Conservation (phyloP, 2,888 invertebrate genomes). For the Tenthredo notha region DNA sequence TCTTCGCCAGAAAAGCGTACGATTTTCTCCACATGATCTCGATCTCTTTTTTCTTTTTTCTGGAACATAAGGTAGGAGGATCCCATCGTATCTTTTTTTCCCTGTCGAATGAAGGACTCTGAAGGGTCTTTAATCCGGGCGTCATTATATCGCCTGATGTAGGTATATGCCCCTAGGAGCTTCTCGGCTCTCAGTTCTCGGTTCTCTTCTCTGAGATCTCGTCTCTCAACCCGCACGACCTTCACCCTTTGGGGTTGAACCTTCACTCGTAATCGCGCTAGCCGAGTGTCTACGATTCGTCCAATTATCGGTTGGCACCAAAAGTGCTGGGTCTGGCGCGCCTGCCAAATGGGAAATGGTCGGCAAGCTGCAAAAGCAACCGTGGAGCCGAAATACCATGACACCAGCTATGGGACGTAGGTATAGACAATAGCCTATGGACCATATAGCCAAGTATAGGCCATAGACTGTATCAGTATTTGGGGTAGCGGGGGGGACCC, state of each 20-base stretch:
- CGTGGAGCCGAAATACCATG: slow-evolving; percentile 40
- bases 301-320: slow-evolving; percentile 76
- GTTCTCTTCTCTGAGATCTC: neutral
- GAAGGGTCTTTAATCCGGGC: slow-evolving; percentile 28
- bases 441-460: slow-evolving; percentile 5
- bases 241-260: slow-evolving; percentile 35
- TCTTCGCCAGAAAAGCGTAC: neutral
- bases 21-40: neutral
- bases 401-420: slow-evolving; percentile 18
- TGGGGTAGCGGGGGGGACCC: neutral
- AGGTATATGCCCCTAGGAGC: slow-evolving; percentile 22
- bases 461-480: slow-evolving; percentile 21
- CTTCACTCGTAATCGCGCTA: slow-evolving; percentile 64
- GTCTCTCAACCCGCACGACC: slow-evolving; percentile 37
- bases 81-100: neutral
- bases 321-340: slow-evolving; percentile 75
- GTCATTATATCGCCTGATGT: slow-evolving; percentile 43
- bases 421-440: slow-evolving; percentile 23
- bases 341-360: slow-evolving; percentile 75
- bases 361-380: slow-evolving; percentile 62
- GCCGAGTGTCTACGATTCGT: slow-evolving; percentile 75
- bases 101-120: slow-evolving; percentile 19
- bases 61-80: neutral
- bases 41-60: slow-evolving; percentile 4
- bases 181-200: neutral